phyloP scores from a whole-genome alignment of 1,140 invertebrate species.

The Danaus melanippus region DNA sequence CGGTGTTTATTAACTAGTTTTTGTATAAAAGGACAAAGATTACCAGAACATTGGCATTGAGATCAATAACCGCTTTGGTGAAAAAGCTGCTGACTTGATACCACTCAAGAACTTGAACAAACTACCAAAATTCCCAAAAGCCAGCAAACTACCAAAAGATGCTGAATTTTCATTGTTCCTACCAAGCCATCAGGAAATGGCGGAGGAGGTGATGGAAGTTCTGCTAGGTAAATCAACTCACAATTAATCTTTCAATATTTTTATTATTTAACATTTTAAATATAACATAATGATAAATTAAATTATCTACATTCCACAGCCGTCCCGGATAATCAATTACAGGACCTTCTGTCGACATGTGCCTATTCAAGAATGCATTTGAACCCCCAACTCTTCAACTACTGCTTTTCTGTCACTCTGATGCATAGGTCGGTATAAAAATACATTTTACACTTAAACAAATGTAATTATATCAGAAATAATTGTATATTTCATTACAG shows the following conservation, averaged over 20 bases:
- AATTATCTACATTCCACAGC: slow-evolving; percentile 24
- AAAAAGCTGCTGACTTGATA: slow-evolving; percentile 42
- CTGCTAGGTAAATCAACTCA: slow-evolving; percentile 63
- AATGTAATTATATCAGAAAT: slow-evolving; percentile 1
- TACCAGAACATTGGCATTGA: slow-evolving; percentile 51
- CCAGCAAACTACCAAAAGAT: slow-evolving; percentile 45
- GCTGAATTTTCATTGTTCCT: slow-evolving; percentile 75
- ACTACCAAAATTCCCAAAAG: slow-evolving; percentile 49
- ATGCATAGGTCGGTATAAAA: slow-evolving; percentile 72
- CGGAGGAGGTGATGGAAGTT: slow-evolving; percentile 70
- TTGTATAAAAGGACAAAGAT: slow-evolving; percentile 37
- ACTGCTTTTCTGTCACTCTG: slow-evolving; percentile 81
- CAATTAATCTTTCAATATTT: slow-evolving; percentile 1
- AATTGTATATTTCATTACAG: slow-evolving; percentile 43
- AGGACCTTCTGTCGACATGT: slow-evolving; percentile 78
- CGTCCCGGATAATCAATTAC: slow-evolving; percentile 61
- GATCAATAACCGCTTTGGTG: slow-evolving; percentile 58
- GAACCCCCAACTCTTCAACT: slow-evolving; percentile 84
- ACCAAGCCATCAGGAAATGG: slow-evolving; percentile 71
- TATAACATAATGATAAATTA: slow-evolving; percentile 9
- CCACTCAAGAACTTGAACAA: slow-evolving; percentile 41
- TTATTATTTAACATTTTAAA: slow-evolving; percentile 1
- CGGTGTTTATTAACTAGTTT: not conserved
- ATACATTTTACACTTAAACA: slow-evolving; percentile 6
- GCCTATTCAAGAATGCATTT: slow-evolving; percentile 80